Conservation (phyloP, 2,888 invertebrate species). For the Tetranychus piercei region DNA sequence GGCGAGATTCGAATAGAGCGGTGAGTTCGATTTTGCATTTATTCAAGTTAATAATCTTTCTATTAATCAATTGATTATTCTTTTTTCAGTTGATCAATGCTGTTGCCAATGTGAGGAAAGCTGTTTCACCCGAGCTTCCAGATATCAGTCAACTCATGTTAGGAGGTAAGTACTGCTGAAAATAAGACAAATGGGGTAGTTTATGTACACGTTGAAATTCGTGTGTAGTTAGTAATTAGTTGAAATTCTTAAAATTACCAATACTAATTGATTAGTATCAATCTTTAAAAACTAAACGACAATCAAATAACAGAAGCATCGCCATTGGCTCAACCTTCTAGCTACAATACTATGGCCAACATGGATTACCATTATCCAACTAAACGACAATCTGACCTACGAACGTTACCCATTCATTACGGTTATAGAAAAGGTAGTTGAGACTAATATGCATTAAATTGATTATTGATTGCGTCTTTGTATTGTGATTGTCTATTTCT, state of each 20-base stretch:
- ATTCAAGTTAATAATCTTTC: background rate
- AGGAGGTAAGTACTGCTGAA: constrained; percentile 22
- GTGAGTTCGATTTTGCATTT: constrained; percentile 16
- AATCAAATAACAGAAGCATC: background rate
- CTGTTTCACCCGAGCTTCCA: constrained; percentile 20
- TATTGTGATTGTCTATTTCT: too few relatives aligned
- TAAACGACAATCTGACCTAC: too few relatives aligned
- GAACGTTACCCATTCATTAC: too few relatives aligned
- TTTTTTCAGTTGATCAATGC: constrained; percentile 48
- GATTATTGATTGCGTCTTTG: too few relatives aligned
- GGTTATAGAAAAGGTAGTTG: too few relatives aligned
- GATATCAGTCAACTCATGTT: constrained; percentile 25
- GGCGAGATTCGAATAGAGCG: constrained; percentile 56
- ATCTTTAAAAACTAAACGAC: background rate
- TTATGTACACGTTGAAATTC: background rate
- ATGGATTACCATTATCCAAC: too few relatives aligned
- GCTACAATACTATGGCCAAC: too few relatives aligned
- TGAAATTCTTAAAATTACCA: too few relatives aligned
- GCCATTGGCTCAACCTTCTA: background rate
- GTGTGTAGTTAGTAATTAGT: background rate
- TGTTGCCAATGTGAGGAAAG: constrained; percentile 48
- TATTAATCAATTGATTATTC: background rate
- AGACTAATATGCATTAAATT: too few relatives aligned
- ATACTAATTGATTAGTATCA: background rate
- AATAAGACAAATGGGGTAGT: too few relatives aligned